These are phyloP conservation scores for Iphiclides podalirius DNA, from an alignment of 2,888 invertebrate species.

Conservation along the genomic window DNA sequence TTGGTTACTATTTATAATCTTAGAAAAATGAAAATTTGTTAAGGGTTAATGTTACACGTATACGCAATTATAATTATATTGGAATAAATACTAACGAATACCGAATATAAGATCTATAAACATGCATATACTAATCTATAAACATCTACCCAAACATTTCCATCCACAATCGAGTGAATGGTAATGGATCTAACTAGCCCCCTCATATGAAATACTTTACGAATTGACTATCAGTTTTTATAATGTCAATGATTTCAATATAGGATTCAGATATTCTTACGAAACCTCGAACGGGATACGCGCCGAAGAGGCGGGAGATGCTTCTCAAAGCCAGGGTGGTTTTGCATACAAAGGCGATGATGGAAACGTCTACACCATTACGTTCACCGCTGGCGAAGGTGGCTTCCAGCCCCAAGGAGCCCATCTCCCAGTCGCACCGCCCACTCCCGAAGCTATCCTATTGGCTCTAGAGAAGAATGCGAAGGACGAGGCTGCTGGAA, in stretches of 20 bases:
- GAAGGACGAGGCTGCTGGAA: conserved; percentile 76
- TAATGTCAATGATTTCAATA: neutral
- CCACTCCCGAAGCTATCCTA: conserved; percentile 78
- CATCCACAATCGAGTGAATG: too few relatives aligned
- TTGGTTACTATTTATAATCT: too few relatives aligned
- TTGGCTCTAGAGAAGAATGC: conserved; percentile 70
- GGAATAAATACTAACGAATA: too few relatives aligned
- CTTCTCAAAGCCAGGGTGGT: conserved; percentile 62
- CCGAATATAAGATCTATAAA: too few relatives aligned
- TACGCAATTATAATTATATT: too few relatives aligned
- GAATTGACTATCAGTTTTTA: too few relatives aligned
- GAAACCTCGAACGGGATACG: conserved; percentile 68
- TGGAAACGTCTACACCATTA: conserved; percentile 73
- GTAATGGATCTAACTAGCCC: too few relatives aligned
- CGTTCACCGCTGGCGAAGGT: conserved; percentile 78
- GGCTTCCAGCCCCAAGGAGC: conserved; percentile 78
- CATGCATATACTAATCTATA: too few relatives aligned
- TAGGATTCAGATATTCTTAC: conserved; percentile 61
- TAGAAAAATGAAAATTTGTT: too few relatives aligned
- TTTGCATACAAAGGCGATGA: conserved; percentile 81
- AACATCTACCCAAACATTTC: too few relatives aligned
- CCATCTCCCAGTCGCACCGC: conserved; percentile 79
- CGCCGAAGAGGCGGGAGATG: conserved; percentile 57
- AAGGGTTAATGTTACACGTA: too few relatives aligned
- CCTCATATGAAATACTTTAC: too few relatives aligned